Evolutionary conservation across 2,888 invertebrate genomes (phyloP).

Genomic region (Xestia sexstrigata): DNA sequence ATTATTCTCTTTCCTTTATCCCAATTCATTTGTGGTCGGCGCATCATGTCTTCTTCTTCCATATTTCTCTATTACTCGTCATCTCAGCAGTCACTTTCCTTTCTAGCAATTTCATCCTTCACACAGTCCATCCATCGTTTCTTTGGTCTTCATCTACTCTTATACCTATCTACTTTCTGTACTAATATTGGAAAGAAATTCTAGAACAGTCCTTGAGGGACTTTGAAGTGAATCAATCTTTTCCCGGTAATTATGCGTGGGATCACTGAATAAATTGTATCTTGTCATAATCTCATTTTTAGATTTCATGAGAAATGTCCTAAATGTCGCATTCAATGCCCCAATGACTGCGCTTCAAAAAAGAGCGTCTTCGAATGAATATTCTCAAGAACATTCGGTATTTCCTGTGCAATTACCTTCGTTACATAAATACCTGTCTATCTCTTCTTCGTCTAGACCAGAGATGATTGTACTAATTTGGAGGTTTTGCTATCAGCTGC

Average conservation of each 20-base stretch:
- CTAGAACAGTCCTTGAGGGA: constrained; percentile 6
- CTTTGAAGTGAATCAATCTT: constrained; percentile 35
- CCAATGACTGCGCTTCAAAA: no score
- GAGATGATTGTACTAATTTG: neutral
- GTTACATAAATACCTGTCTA: neutral
- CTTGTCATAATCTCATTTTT: constrained; percentile 20
- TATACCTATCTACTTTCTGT: neutral
- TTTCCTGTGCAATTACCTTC: neutral
- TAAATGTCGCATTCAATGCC: neutral
- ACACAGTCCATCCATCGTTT: no score
- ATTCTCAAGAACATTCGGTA: neutral
- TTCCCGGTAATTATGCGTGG: constrained; percentile 17
- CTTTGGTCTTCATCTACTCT: no score
- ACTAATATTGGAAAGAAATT: neutral
- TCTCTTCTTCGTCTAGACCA: neutral
- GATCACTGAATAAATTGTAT: constrained; percentile 6
- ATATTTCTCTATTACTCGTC: no score
- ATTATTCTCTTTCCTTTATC: no score
- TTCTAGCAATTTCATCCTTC: no score
- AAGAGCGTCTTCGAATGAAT: neutral
- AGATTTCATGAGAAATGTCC: constrained; percentile 4
- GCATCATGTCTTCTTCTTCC: no score
- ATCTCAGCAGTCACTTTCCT: no score
- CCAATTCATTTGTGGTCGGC: no score
- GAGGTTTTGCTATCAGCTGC: neutral